phyloP scores from a whole-genome alignment of 2,113 vertebrate species.

The Vireo altiloquus region DNA sequence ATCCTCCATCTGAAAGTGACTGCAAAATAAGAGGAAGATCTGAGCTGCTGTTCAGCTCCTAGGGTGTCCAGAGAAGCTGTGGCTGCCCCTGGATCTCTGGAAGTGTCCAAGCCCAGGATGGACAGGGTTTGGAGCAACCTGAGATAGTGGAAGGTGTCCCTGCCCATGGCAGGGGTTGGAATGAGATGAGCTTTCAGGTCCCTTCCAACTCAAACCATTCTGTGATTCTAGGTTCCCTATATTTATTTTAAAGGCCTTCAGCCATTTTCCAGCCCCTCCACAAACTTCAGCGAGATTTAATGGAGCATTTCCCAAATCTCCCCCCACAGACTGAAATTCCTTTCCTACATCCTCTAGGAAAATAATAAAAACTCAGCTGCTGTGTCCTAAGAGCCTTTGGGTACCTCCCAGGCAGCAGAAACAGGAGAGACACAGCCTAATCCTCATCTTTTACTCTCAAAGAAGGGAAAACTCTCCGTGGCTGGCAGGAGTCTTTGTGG shows the following conservation, averaged over 20 bases:
- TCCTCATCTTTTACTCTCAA: background rate
- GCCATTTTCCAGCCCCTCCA: background rate
- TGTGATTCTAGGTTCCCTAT: background rate
- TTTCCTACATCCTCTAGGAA: background rate
- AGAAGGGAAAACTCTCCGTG: background rate
- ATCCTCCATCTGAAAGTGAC: background rate
- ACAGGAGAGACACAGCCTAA: background rate
- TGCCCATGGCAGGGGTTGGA: background rate
- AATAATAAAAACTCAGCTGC: background rate
- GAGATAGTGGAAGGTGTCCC: background rate
- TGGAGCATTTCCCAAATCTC: background rate
- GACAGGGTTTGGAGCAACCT: fast-evolving
- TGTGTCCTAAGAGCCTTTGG: background rate
- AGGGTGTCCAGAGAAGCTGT: background rate
- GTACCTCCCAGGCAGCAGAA: background rate
- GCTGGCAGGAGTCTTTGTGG: background rate
- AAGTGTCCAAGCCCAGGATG: background rate
- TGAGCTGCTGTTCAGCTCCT: background rate
- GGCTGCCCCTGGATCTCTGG: background rate
- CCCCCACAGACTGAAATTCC: fast-evolving
- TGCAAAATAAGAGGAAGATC: background rate
- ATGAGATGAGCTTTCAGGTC: background rate
- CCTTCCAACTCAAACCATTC: background rate
- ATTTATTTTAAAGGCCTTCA: background rate
- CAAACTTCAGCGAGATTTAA: background rate